Conservation (phyloP, 2,888 invertebrate genomes). For the Synergus umbraculus region DNA sequence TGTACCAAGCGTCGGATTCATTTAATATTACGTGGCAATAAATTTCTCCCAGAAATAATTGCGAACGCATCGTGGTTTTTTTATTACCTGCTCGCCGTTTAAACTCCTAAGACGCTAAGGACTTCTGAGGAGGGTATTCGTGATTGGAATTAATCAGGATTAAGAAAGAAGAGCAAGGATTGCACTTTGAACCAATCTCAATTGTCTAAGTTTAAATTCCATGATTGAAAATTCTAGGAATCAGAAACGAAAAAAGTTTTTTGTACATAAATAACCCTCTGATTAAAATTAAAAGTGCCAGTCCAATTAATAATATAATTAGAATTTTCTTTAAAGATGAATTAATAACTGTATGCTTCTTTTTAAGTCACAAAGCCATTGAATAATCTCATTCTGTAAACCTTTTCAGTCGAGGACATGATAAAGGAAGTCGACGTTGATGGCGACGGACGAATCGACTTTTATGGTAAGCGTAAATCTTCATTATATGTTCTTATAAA, state of each 20-base stretch:
- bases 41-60: conserved; percentile 58
- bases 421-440: conserved; percentile 97
- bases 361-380: not conserved
- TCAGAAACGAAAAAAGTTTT: no score
- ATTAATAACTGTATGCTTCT: not conserved
- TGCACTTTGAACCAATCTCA: not conserved
- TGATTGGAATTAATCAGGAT: conserved; percentile 57
- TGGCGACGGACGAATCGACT: conserved; percentile 95
- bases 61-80: conserved; percentile 46
- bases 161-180: not conserved
- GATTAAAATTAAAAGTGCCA: no score
- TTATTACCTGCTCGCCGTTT: conserved; percentile 36
- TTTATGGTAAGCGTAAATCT: conserved; percentile 84
- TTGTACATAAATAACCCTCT: no score
- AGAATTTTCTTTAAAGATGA: no score
- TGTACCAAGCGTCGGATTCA: conserved; percentile 50
- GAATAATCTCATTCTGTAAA: not conserved
- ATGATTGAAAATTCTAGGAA: no score
- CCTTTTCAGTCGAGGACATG: conserved; percentile 93
- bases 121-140: conserved; percentile 45
- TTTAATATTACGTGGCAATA: conserved; percentile 52
- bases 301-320: no score
- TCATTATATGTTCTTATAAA: not conserved
- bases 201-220: not conserved
- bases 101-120: conserved; percentile 32